These are phyloP conservation scores for Eilema depressum DNA, from an alignment of 2,888 invertebrate genomes.

Conservation along the genomic window DNA sequence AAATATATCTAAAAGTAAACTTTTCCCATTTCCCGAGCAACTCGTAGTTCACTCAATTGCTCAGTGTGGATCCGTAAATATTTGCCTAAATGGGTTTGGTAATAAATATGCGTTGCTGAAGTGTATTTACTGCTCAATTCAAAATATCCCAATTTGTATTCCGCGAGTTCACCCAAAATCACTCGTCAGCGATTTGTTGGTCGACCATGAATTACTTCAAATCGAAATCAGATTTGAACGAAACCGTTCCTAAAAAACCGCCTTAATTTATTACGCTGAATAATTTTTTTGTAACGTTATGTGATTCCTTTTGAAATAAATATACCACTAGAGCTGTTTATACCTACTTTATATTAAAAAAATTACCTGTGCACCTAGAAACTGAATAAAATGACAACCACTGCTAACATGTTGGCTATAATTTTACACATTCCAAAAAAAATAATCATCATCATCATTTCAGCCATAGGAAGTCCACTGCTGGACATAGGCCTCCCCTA, in stretches of 20 bases:
- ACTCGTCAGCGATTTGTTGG: constrained; percentile 50
- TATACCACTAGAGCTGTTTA: not conserved
- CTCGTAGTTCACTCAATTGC: not conserved
- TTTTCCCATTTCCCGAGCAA: not conserved
- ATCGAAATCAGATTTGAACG: constrained; percentile 40
- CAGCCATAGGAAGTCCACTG: too few species aligned
- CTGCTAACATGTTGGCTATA: not conserved
- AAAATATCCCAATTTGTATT: constrained; percentile 92
- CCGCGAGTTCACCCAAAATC: constrained; percentile 92
- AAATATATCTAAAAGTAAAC: not conserved
- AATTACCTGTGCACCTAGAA: not conserved
- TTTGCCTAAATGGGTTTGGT: constrained; percentile 8
- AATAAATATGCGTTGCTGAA: constrained; percentile 57
- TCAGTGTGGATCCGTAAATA: constrained; percentile 6
- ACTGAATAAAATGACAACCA: not conserved
- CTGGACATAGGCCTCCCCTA: too few species aligned
- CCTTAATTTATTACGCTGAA: constrained; percentile 16
- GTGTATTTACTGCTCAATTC: constrained; percentile 66
- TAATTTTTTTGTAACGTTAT: not conserved
- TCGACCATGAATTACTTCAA: constrained; percentile 46
- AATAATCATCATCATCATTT: too few species aligned
- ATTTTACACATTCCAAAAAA: not conserved
- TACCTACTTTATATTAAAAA: not conserved
- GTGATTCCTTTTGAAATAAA: not conserved
- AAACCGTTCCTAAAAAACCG: constrained; percentile 28